Conservation (phyloP, 2,113 vertebrate species). For the Nibea coibor region DNA sequence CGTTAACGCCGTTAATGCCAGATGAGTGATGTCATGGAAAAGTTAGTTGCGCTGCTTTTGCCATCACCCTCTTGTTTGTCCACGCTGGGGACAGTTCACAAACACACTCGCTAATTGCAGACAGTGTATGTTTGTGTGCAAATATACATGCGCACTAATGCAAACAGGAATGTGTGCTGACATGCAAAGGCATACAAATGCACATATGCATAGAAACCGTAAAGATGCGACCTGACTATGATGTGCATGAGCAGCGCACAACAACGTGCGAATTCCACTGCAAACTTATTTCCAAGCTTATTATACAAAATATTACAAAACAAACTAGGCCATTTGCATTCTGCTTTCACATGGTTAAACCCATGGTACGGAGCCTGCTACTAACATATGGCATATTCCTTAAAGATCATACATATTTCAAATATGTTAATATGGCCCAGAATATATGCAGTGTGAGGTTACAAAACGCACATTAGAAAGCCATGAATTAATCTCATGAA, state of each 20-base stretch:
- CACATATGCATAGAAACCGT: not conserved
- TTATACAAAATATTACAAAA: conserved; percentile 46
- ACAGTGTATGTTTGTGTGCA: conserved; percentile 29
- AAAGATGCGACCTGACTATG: conserved; percentile 8
- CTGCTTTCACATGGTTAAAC: conserved; percentile 56
- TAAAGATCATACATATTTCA: conserved; percentile 76
- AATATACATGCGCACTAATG: conserved; percentile 7
- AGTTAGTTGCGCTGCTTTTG: conserved; percentile 54
- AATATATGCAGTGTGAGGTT: conserved; percentile 65
- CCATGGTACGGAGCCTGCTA: conserved; percentile 23
- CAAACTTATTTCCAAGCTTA: conserved; percentile 36
- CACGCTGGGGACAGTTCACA: conserved; percentile 29
- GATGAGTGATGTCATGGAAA: conserved; percentile 81
- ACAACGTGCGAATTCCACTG: conserved; percentile 26
- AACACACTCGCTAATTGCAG: conserved; percentile 27
- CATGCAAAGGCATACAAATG: conserved; percentile 3
- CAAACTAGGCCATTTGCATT: conserved; percentile 58
- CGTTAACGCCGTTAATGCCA: conserved; percentile 70
- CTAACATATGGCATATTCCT: conserved; percentile 67
- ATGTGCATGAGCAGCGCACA: conserved; percentile 45
- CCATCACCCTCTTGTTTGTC: conserved; percentile 35
- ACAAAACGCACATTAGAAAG: conserved; percentile 72
- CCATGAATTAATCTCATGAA: conserved; percentile 76
- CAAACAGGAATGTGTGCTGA: not conserved
- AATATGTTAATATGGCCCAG: conserved; percentile 70